Base-by-base conservation (phyloP, 2,888 invertebrate genomes). In the Junonia oenone region DNA sequence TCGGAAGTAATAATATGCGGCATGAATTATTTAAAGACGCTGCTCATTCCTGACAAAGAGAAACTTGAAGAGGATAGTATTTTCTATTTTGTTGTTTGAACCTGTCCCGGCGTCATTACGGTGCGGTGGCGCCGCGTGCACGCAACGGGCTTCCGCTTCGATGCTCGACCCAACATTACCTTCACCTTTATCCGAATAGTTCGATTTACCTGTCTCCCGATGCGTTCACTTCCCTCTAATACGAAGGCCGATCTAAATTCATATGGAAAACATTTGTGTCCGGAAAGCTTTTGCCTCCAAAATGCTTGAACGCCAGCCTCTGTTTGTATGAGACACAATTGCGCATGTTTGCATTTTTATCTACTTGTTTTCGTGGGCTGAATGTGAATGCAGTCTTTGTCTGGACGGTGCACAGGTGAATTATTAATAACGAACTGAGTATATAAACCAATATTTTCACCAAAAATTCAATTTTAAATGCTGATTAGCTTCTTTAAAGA, bases 321-420 rank as follows among this genome's bases (percentile, higher is more conserved):
- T 67, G 75, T 82, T 81, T 83, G 82, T 81, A 78, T 78, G 83
- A 82, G 85, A 83, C 83, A 82, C 82, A 85, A 88, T 87, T 85
- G 86, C 76, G 75, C 78, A 72, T 85, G 85, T 89, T 88, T 86
- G 87, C 88, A 87, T 86, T 87, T 88, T 86, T 87, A 87, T 86
- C 76, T 82, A 81, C 80, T 85, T 85, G 81, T 85, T 86, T 87
- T 88, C 83, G 85, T 83, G 84, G 79, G 78, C 75, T 76, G 84
- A 86, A 88, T 87, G 83, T 80, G 81, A 83, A 87, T 87, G 76
- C 79, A 78, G 73, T 73, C 76, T 83, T 82, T 83, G 78, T 85
- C 78, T 81, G 76, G 75, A 79, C 76, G 67, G 69, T 75, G 75
- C 76, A 75, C 72, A 81, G 78, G 81, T 83, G 81, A 83, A 86